A percentile compares a stretch with the other conserved stretches of the same genome.
Conservation (phyloP, 1,140 invertebrate species). For the Leucophenga varia region DNA sequence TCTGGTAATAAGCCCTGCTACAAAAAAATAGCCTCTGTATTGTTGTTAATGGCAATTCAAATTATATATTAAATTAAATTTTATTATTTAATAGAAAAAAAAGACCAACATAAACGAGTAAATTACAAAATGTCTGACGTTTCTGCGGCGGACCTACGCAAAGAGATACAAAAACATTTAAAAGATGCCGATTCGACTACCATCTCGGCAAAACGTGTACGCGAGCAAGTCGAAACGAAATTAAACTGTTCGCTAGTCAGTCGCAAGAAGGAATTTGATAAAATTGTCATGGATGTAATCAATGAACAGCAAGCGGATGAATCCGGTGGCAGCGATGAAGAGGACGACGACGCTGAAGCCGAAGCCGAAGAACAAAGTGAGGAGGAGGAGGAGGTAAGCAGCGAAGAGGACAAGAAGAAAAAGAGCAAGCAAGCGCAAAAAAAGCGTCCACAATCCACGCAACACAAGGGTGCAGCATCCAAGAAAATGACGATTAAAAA, state of each 20-base stretch:
- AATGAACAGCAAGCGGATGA: slow-evolving; percentile 57
- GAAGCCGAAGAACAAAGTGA: slow-evolving; percentile 69
- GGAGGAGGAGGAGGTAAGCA: slow-evolving; percentile 56
- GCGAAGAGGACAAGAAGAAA: slow-evolving; percentile 42
- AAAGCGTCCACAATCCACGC: slow-evolving; percentile 56
- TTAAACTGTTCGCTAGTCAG: slow-evolving; percentile 72
- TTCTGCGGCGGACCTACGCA: slow-evolving; percentile 40
- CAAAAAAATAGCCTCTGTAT: too few relatives aligned
- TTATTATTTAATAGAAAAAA: too few relatives aligned
- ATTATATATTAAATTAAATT: too few relatives aligned
- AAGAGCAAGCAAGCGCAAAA: slow-evolving; percentile 54
- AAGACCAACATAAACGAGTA: too few relatives aligned
- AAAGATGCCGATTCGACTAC: slow-evolving; percentile 82
- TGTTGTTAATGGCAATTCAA: too few relatives aligned
- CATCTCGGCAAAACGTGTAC: slow-evolving; percentile 88
- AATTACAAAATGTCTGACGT: slow-evolving; percentile 54
- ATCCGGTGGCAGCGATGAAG: too few relatives aligned
- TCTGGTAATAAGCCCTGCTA: too few relatives aligned
- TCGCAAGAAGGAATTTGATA: slow-evolving; percentile 82
- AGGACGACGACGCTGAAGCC: slow-evolving; percentile 64
- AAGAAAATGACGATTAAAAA: slow-evolving; percentile 57
- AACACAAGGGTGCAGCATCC: slow-evolving; percentile 54
- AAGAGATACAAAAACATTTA: slow-evolving; percentile 63
- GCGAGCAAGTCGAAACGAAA: slow-evolving; percentile 81
- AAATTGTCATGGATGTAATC: slow-evolving; percentile 71